phyloP scores from a whole-genome alignment of 1,140 invertebrate species.

The Metopolophium dirhodum region DNA sequence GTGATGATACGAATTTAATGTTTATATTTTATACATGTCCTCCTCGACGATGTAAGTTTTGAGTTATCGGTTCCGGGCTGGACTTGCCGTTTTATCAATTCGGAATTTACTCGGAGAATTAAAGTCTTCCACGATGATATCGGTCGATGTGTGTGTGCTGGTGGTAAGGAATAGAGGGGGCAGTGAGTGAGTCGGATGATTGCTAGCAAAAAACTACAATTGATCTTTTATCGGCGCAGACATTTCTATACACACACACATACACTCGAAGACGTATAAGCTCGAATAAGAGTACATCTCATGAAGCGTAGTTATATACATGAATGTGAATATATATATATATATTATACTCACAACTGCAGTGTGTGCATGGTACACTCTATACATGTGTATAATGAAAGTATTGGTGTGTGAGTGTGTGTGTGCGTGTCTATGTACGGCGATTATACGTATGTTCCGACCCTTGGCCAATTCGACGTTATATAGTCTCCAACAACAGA shows the following conservation, averaged over 20 bases:
- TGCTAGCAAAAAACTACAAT: slow-evolving; percentile 37
- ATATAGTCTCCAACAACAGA: slow-evolving; percentile 12
- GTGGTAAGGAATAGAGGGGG: not conserved
- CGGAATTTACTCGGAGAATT: not conserved
- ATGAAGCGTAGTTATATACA: not conserved
- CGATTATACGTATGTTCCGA: slow-evolving; percentile 23
- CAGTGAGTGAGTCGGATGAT: not conserved
- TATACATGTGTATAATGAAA: not conserved
- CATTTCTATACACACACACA: not conserved
- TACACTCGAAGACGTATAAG: not conserved
- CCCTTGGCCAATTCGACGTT: slow-evolving; percentile 15
- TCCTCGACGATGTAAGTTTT: not conserved
- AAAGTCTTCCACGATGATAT: not conserved
- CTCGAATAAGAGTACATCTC: not conserved
- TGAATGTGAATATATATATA: not conserved
- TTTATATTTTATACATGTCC: not conserved
- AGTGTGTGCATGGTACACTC: not conserved
- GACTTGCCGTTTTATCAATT: not conserved
- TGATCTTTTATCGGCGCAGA: slow-evolving; percentile 31
- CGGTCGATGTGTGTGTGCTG: not conserved
- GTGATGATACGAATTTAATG: not conserved
- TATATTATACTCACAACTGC: not conserved
- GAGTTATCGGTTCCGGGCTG: not conserved
- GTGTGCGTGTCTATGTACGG: not conserved
- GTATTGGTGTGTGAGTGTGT: not conserved